phyloP scores from a whole-genome alignment of 35 echinoderm and acorn worm species.

The Heliocidaris erythrogramma region DNA sequence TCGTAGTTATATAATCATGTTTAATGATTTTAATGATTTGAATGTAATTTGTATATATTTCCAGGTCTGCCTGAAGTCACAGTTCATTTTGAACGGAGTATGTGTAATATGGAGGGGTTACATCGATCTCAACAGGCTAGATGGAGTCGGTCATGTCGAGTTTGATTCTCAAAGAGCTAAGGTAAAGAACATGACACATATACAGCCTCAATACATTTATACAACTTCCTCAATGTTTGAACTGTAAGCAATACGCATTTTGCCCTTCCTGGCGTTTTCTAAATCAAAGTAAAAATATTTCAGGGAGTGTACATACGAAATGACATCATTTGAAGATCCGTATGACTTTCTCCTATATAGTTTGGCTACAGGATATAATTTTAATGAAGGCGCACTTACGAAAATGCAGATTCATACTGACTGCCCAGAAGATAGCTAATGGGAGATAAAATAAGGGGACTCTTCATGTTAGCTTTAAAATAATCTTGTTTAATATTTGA shows the following conservation, averaged over 20 bases:
- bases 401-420: neutral
- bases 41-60: neutral
- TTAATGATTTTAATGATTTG: neutral
- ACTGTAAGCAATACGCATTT: constrained; percentile 13
- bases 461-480: neutral
- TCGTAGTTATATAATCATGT: too few species aligned
- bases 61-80: constrained; percentile 91
- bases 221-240: neutral
- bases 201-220: neutral
- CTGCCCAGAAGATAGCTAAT: neutral
- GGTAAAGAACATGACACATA: constrained; percentile 61
- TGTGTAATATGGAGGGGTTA: constrained; percentile 90
- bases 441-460: neutral
- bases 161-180: constrained; percentile 91
- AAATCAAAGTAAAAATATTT: constrained; percentile 35
- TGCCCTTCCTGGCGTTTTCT: neutral
- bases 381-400: neutral
- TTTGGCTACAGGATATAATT: neutral
- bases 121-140: constrained; percentile 81
- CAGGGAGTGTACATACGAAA: neutral
- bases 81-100: constrained; percentile 95
- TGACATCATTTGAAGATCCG: neutral
- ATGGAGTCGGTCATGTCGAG: constrained; percentile 82
- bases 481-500: neutral
- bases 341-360: neutral